Percentiles rank a stretch among this genome's conserved stretches.
Evolutionary conservation across 1,140 invertebrate genomes (phyloP).

Genomic region (Drosophila quadrilineata): DNA sequence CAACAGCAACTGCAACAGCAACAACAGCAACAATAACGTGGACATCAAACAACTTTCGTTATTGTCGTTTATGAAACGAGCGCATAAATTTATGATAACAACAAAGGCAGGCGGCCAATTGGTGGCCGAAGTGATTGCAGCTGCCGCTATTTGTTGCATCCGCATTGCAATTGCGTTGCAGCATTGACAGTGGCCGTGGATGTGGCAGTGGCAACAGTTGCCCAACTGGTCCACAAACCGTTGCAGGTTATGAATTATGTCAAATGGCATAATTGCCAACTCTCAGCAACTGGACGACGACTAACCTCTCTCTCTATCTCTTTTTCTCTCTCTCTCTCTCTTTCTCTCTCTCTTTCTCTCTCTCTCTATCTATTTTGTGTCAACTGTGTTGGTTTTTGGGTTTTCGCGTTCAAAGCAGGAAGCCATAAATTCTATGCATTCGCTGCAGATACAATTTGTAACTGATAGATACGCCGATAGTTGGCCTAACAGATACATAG

Average conservation of each 20-base stretch:
- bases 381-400: slow-evolving; percentile 40
- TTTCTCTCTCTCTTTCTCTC: neutral
- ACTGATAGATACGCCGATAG: slow-evolving; percentile 55
- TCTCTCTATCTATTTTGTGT: slow-evolving; percentile 9
- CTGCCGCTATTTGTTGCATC: slow-evolving; percentile 27
- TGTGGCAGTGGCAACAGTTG: neutral
- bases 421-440: slow-evolving; percentile 79
- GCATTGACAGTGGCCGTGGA: neutral
- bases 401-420: slow-evolving; percentile 59
- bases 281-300: slow-evolving; percentile 22
- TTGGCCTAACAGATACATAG: too few species aligned
- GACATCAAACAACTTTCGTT: slow-evolving; percentile 75
- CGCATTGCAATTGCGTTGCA: slow-evolving; percentile 37
- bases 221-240: slow-evolving; percentile 16
- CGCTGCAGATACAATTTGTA: slow-evolving; percentile 73
- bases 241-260: slow-evolving; percentile 77
- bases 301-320: neutral
- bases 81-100: slow-evolving; percentile 78
- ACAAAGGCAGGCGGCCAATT: slow-evolving; percentile 43
- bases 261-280: slow-evolving; percentile 77
- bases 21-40: slow-evolving; percentile 19
- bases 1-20: slow-evolving; percentile 18
- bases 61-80: slow-evolving; percentile 61
- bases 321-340: neutral
- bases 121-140: slow-evolving; percentile 39